Evolutionary conservation across 2,888 invertebrate genomes (phyloP), one percentile per base, ranked within the genome.

Genomic region (Steromphala cineraria): DNA sequence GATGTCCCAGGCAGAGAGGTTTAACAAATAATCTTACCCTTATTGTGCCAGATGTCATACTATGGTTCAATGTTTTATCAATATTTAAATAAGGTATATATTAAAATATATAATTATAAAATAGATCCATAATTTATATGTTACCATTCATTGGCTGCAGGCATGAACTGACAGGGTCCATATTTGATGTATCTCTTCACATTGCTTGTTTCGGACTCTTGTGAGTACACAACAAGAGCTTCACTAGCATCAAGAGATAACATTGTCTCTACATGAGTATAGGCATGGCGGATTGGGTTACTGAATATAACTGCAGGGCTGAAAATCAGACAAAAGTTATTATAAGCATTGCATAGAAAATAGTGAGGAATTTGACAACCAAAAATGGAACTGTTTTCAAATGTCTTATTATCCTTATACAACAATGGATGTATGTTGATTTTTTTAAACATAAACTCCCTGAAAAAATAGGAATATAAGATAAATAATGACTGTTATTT

Each of bases 81-180:
- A 5, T 36, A 36, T 36, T 36, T 3, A 36, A 5, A 36, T 5
- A 36, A 36, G 8, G 8, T 5, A 36, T 5, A 5, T 4, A 55
- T 55, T 19, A 55, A 55, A 21, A 55, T 55, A 55, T n/a, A 55
- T 55, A 55, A 55, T 19, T 19, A 19, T 7, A 55, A 55, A 7
- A 10, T 7, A 55, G 3, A 55, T 19, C n/a, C 55, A 55, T 19
- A 55, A 7, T 2, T 5, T 19, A 21, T 7, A 17, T 71, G 86
- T 78, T 81, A 91, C 92, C 92, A 92, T 87, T 92, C 92, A 88
- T 90, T 89, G 15, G 91, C 88, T 74, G 83, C 82, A 8, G 90
- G 91, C 82, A 91, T 90, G 83, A 90, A 91, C 17, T 91, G 80
- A 0, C 89, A 89, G n/a, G 92, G 92, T 53, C 92, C 92, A 86